Evolutionary conservation across 1,140 invertebrate genomes (phyloP).

Genomic region (Triops cancriformis): DNA sequence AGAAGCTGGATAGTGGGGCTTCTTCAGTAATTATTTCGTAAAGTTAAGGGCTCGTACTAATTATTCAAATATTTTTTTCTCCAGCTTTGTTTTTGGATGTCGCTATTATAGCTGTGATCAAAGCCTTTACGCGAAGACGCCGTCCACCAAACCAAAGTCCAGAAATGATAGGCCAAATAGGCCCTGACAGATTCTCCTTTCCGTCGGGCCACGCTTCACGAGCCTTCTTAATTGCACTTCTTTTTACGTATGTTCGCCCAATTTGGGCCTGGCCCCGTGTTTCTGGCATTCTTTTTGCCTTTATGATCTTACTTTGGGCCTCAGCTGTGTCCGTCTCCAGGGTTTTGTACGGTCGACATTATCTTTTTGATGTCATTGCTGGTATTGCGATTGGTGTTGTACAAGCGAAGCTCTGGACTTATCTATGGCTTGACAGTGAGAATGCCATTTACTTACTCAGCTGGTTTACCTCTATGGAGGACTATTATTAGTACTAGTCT

Average conservation of each 20-base stretch:
- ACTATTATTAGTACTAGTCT: not conserved
- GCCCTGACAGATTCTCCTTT: slow-evolving; percentile 86
- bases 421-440: slow-evolving; percentile 54
- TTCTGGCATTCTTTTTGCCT: not conserved
- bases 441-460: slow-evolving; percentile 17
- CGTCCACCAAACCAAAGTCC: slow-evolving; percentile 50
- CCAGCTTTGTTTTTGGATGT: slow-evolving; percentile 79
- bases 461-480: slow-evolving; percentile 13
- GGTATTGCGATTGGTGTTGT: slow-evolving; percentile 67
- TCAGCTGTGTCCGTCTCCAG: slow-evolving; percentile 65
- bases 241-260: slow-evolving; percentile 50
- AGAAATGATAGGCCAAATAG: slow-evolving; percentile 53
- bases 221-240: slow-evolving; percentile 62
- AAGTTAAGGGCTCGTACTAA: slow-evolving; percentile 13
- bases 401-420: slow-evolving; percentile 55
- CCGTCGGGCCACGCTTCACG: slow-evolving; percentile 93
- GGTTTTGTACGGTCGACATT: slow-evolving; percentile 71
- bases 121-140: slow-evolving; percentile 65
- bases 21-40: slow-evolving; percentile 20
- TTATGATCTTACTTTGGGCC: slow-evolving; percentile 50
- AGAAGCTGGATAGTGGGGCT: slow-evolving; percentile 17
- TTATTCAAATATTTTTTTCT: slow-evolving; percentile 38
- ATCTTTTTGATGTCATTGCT: slow-evolving; percentile 71
- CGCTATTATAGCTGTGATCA: slow-evolving; percentile 66
- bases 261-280: slow-evolving; percentile 46